Base-by-base conservation (phyloP, 2,797 vertebrate species). In the Ateles fusciceps region DNA sequence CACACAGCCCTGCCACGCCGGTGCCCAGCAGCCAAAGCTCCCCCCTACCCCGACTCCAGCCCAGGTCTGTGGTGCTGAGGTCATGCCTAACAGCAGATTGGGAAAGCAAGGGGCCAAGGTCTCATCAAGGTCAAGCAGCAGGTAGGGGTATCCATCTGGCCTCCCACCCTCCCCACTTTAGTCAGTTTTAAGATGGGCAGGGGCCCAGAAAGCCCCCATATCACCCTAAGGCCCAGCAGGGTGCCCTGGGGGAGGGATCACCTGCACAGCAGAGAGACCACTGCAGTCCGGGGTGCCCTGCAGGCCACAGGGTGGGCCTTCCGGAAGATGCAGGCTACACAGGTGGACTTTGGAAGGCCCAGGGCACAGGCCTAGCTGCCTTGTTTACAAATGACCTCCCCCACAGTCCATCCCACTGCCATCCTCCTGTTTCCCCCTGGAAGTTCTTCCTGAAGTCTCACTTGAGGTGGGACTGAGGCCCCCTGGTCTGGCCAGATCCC, bases 321-420 rank as follows among this genome's bases (percentile, higher is more conserved):
- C 61, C 0, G 1, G 83, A 89, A 94, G 61, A 33, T 5, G 26
- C 2, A 46, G 39, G 17, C 83, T 14, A 13, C 15, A 24, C 15
- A 24, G n/a, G 36, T 93, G 93, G 91, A 93, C 92, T 97, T 91
- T 52, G 48, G 95, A 97, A 94, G 85, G 44, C 42, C 64, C 48
- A 8, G 36, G 74, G 94, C 46, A 85, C 92, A 95, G 72, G 75
- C 46, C 30, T 46, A 55, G 48, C 72, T 39, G 10, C 36, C 22
- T 15, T 59, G 39, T 96, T 95, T 95, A 94, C 74, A 76, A 44
- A 5, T n/a, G 81, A 83, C 68, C 68, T 89, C 44, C 78, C 78
- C 52, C 74, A 22, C 61, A 50, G 78, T 55, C 87, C 42, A 48
- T 6, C 72, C 50, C 28, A 26, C 72, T 36, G 78, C 22, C 68